Conservation (phyloP, 2,797 vertebrate genomes). For the Spondyliosoma cantharus region DNA sequence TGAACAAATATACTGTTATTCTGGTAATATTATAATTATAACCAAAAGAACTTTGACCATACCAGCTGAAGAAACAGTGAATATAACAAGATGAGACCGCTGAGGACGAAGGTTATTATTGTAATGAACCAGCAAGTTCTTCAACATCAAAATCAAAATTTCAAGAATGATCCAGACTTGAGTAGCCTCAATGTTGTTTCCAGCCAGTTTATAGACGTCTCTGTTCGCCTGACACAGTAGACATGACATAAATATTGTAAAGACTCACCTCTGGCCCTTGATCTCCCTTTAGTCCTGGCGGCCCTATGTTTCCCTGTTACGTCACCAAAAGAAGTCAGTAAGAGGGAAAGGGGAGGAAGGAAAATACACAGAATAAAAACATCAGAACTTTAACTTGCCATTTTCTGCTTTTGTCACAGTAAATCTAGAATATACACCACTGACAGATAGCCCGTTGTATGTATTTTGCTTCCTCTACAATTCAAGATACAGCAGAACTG, state of each 20-base stretch:
- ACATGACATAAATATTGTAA: slow-evolving; percentile 28
- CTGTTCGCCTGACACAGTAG: slow-evolving; percentile 3
- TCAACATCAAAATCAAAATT: no score
- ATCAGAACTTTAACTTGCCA: neutral
- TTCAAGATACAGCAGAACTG: slow-evolving; percentile 7
- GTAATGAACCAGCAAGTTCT: neutral
- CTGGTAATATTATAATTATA: neutral
- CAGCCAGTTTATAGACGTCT: slow-evolving; percentile 7
- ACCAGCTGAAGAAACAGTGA: neutral
- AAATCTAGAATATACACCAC: neutral
- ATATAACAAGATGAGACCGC: neutral
- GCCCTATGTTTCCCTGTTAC: slow-evolving; percentile 86
- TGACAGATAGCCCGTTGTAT: neutral
- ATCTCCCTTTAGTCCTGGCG: slow-evolving; percentile 87
- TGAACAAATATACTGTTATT: neutral
- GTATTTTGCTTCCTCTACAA: slow-evolving; percentile 2
- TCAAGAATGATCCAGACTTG: neutral
- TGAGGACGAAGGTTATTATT: neutral
- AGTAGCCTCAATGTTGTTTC: neutral
- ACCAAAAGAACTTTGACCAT: neutral
- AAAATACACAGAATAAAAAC: slow-evolving; percentile 44
- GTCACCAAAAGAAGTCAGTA: slow-evolving; percentile 39
- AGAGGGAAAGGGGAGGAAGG: neutral
- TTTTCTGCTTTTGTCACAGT: slow-evolving; percentile 5
- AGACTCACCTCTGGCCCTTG: slow-evolving; percentile 87